phyloP scores from a whole-genome alignment of 2,797 vertebrate species.

The Hirundo rustica region DNA sequence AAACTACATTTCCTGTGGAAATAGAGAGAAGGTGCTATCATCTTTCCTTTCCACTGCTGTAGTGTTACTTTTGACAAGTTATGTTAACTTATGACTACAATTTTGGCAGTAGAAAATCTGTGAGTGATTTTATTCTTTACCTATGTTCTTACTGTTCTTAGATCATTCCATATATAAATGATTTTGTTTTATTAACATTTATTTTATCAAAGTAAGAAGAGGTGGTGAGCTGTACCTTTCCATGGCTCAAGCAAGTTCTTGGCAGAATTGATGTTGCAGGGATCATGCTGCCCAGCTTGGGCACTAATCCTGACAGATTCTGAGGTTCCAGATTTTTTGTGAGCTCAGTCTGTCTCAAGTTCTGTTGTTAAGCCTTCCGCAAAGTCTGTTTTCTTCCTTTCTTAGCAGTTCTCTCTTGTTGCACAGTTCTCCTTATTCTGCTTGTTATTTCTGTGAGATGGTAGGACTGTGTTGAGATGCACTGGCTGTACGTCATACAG shows the following conservation, averaged over 20 bases:
- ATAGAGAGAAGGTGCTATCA: background rate
- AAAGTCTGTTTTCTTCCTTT: background rate
- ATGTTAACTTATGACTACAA: background rate
- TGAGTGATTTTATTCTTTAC: background rate
- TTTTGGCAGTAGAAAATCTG: background rate
- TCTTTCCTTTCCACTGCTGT: background rate
- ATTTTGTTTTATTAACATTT: background rate
- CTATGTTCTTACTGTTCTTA: background rate
- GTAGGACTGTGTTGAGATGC: background rate
- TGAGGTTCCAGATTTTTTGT: background rate
- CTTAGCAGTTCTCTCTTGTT: background rate
- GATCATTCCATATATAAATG: background rate
- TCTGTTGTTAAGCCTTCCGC: background rate
- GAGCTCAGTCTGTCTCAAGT: background rate
- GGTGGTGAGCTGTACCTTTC: background rate
- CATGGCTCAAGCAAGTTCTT: background rate
- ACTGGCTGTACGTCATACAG: accelerated
- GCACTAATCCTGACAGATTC: background rate
- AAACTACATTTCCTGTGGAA: background rate
- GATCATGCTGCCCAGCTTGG: background rate
- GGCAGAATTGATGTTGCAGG: background rate
- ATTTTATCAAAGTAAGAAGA: background rate
- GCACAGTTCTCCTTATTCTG: background rate
- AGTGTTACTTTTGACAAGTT: background rate
- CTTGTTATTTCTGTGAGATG: background rate